phyloP scores from a whole-genome alignment of 1,140 invertebrate species.

The Cherax destructor region DNA sequence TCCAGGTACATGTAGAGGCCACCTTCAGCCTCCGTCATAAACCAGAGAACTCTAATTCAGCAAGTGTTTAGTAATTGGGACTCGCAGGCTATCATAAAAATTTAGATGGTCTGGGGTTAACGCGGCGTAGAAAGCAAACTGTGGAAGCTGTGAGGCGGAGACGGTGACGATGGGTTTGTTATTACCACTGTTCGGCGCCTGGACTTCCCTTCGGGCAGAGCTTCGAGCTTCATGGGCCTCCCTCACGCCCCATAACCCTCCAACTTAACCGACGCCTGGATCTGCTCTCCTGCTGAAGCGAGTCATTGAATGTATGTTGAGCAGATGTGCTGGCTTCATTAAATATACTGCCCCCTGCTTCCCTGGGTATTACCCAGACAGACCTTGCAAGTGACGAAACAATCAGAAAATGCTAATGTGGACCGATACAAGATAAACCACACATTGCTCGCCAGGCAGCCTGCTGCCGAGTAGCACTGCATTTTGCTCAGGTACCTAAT shows the following conservation, averaged over 20 bases:
- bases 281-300: not conserved
- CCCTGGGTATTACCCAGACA: conserved; percentile 46
- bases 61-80: conserved; percentile 52
- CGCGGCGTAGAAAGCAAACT: conserved; percentile 46
- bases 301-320: not conserved
- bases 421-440: conserved; percentile 64
- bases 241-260: no score
- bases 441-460: conserved; percentile 51
- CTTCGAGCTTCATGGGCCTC: not conserved
- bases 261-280: not conserved
- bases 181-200: not conserved
- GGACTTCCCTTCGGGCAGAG: not conserved
- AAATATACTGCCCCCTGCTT: conserved; percentile 44
- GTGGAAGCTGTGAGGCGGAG: not conserved
- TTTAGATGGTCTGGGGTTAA: conserved; percentile 19
- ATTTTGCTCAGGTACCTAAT: conserved; percentile 64
- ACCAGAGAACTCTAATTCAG: conserved; percentile 34
- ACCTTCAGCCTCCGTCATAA: not conserved
- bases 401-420: conserved; percentile 67
- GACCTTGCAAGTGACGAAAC: conserved; percentile 65
- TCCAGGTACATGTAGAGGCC: not conserved
- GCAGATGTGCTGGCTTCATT: conserved; percentile 47
- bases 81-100: conserved; percentile 25
- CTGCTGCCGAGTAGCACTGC: conserved; percentile 25
- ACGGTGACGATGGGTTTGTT: not conserved